Evolutionary conservation across 1,140 invertebrate genomes (phyloP).

Genomic region (Aradophagus sp.): DNA sequence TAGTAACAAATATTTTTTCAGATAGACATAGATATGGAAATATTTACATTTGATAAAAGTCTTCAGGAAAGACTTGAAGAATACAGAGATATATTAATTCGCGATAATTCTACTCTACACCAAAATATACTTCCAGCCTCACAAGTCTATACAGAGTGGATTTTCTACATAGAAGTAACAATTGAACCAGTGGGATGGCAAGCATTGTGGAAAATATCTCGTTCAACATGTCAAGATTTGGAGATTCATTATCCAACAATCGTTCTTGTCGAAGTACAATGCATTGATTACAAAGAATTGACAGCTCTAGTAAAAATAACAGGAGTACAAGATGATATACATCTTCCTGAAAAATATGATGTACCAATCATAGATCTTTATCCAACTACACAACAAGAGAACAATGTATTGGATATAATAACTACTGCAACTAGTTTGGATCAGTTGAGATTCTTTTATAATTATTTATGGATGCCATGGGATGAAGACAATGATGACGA

Average conservation of each 20-base stretch:
- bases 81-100: slow-evolving; percentile 73
- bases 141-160: slow-evolving; percentile 76
- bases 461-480: slow-evolving; percentile 80
- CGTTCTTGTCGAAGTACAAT: slow-evolving; percentile 76
- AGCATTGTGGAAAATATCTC: slow-evolving; percentile 79
- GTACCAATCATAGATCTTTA: slow-evolving; percentile 77
- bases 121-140: slow-evolving; percentile 73
- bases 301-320: slow-evolving; percentile 75
- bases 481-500: slow-evolving; percentile 78
- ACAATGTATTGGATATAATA: slow-evolving; percentile 75
- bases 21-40: too few species aligned
- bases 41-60: slow-evolving; percentile 78
- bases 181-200: slow-evolving; percentile 79
- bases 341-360: slow-evolving; percentile 76
- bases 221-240: slow-evolving; percentile 76
- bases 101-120: slow-evolving; percentile 31
- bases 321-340: slow-evolving; percentile 78
- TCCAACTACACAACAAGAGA: slow-evolving; percentile 77
- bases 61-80: slow-evolving; percentile 76
- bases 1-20: too few species aligned
- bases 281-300: slow-evolving; percentile 73
- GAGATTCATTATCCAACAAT: slow-evolving; percentile 78
- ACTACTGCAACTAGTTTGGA: slow-evolving; percentile 69
- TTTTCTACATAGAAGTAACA: slow-evolving; percentile 75
- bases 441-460: slow-evolving; percentile 77